Evolutionary conservation across 2,113 vertebrate species (phyloP), one percentile per base, ranked within the genome.

Genomic region (Tragelaphus scriptus): DNA sequence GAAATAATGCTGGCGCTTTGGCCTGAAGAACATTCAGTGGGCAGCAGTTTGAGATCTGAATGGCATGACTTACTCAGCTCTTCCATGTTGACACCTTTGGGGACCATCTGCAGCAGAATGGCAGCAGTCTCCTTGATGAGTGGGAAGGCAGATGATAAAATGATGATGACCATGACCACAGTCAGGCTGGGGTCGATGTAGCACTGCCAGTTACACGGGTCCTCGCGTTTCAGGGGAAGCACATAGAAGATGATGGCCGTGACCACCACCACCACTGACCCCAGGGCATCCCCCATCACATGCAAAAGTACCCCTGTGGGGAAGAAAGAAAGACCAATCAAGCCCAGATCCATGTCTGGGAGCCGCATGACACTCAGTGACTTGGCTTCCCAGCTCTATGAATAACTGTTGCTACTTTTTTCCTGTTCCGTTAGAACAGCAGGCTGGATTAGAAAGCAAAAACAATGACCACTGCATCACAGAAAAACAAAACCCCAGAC

Each of bases 111-210:
- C 87, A 99, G 97, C 90, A 99, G 98, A 88, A 99, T 99, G 94
- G 75, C 61, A 56, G 99, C 98, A 1, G 99, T 99, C 98, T 99
- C 99, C 96, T 99, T 99, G 68, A 99, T 98, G 79, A 99, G 99
- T 0, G 99, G 99, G 75, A 99, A 99, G 17, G 99, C 99, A 2
- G 99, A 99, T 2, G 98, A 98, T 97, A 99, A 80, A 95, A 99
- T 99, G 94, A 99, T 99, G 97, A 98, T 25, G 90, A 99, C 99
- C 99, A 99, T 99, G 93, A 99, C 1, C 51, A 99, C 65, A 1
- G 99, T 99, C 92, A 99, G 98, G 97, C 99, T 99, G 59, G 99
- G 99, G 97, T 99, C 99, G 1, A 99, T 99, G 95, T 99, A 99
- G 96, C 99, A 99, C 97, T 99, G 98, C 99, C 99, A 99, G 81